A percentile compares a stretch with the other conserved stretches of the same genome.
Conservation (phyloP, 37 sponge, comb jelly and placozoan species). For the Axinella damicornis region DNA sequence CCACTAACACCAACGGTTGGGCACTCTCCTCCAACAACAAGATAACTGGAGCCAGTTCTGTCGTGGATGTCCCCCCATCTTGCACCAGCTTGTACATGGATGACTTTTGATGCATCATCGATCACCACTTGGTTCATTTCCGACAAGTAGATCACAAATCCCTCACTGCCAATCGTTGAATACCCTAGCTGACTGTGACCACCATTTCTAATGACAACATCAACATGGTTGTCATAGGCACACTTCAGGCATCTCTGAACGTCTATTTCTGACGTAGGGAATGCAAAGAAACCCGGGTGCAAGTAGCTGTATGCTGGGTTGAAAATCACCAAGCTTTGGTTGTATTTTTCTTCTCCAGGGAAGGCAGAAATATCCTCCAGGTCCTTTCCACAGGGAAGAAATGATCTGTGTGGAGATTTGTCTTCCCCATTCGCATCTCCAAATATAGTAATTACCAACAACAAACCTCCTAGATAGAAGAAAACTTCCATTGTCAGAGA, state of each 20-base stretch:
- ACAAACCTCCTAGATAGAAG: no score
- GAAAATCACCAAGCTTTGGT: no score
- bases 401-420: no score
- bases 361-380: no score
- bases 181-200: conserved; percentile 42
- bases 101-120: not conserved
- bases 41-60: not conserved
- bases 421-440: no score
- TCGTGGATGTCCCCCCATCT: conserved; percentile 35
- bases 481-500: no score
- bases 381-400: no score
- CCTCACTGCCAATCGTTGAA: conserved; percentile 41
- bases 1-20: conserved; percentile 47
- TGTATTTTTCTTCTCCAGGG: no score
- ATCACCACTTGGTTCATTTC: not conserved
- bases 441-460: no score
- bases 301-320: conserved; percentile 40
- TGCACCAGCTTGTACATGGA: conserved; percentile 31
- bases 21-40: conserved; percentile 35
- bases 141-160: conserved; percentile 33
- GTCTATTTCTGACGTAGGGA: conserved; percentile 19
- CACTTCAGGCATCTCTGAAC: conserved; percentile 23
- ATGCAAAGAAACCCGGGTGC: conserved; percentile 41
- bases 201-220: conserved; percentile 27
- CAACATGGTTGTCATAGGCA: not conserved